A percentile compares a stretch with the other conserved stretches of the same genome.
Evolutionary conservation across 1,140 invertebrate genomes (phyloP).

Genomic region (Heliconius eleuchia): DNA sequence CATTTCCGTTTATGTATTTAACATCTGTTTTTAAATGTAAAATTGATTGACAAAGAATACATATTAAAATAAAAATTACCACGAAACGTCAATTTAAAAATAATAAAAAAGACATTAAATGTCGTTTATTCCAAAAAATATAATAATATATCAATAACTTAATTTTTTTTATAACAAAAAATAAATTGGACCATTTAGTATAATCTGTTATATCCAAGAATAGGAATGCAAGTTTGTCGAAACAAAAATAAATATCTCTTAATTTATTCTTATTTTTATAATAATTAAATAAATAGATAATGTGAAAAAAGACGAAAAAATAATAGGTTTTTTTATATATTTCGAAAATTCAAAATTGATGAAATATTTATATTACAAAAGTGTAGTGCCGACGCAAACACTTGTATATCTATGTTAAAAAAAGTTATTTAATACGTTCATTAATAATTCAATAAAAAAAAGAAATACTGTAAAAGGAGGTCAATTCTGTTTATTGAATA

Average conservation of each 20-base stretch:
- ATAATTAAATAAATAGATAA: background rate
- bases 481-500: too few relatives aligned
- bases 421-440: too few relatives aligned
- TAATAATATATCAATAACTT: background rate
- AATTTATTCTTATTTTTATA: background rate
- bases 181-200: background rate
- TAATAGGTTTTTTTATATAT: background rate
- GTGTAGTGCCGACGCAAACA: background rate
- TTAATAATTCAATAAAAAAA: too few relatives aligned
- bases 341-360: background rate
- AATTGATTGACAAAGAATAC: background rate
- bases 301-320: background rate
- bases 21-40: background rate
- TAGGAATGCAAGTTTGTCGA: background rate
- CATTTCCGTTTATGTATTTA: background rate
- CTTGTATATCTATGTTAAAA: background rate
- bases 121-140: background rate
- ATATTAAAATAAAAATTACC: background rate
- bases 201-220: background rate
- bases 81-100: background rate
- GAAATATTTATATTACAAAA: background rate
- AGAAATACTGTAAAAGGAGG: too few relatives aligned
- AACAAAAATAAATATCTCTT: background rate
- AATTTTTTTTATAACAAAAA: background rate
- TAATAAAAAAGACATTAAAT: slow-evolving; percentile 10